Conservation (phyloP, 2,113 vertebrate species). For the Mormoops blainvillei region DNA sequence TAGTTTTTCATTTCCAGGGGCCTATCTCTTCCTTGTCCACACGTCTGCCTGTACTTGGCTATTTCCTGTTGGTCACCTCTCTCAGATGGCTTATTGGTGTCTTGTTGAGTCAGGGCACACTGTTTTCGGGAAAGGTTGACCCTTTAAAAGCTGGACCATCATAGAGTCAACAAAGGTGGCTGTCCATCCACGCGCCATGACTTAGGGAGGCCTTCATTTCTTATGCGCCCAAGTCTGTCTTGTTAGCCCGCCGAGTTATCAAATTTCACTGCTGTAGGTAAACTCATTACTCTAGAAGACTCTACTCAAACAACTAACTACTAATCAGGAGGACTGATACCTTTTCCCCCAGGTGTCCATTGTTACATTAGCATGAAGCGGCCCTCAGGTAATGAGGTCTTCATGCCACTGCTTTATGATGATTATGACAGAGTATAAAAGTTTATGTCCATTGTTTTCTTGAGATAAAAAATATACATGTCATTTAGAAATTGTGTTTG, state of each 20-base stretch:
- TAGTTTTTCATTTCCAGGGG: fast-evolving
- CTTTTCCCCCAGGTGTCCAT: neutral
- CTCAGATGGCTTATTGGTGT: neutral
- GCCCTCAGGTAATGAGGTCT: neutral
- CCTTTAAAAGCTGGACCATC: neutral
- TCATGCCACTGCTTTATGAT: neutral
- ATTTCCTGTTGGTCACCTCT: fast-evolving
- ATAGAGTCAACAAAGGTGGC: neutral
- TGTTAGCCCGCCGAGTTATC: neutral
- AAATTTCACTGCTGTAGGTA: neutral
- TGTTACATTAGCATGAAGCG: neutral
- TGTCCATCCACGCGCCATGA: fast-evolving
- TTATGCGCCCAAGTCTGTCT: neutral
- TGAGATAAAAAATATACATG: neutral
- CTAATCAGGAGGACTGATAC: neutral
- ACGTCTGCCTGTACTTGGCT: fast-evolving
- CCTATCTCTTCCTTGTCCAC: fast-evolving
- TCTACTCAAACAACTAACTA: neutral
- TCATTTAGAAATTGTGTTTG: neutral
- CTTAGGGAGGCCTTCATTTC: neutral
- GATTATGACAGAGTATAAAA: neutral
- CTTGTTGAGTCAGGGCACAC: fast-evolving
- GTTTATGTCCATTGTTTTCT: neutral
- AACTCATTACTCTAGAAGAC: neutral
- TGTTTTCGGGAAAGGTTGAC: neutral